Percentiles rank a stretch among this genome's conserved stretches.
phyloP scores from a whole-genome alignment of 2,888 invertebrate genomes.

The Rhabditoides inermis region DNA sequence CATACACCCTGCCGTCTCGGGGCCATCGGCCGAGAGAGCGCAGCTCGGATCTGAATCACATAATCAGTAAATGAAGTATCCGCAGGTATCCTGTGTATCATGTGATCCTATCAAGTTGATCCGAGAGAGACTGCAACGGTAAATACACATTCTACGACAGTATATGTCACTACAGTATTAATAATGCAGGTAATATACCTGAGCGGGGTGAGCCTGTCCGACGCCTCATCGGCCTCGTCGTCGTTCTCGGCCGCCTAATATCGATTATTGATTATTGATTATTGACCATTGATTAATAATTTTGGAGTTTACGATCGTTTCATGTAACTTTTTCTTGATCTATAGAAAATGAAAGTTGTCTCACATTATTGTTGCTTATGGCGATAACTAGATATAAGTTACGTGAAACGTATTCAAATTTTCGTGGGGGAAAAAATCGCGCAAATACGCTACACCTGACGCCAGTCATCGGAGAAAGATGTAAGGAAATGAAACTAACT shows the following conservation, averaged over 20 bases:
- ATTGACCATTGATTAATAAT: no score
- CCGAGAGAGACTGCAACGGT: no score
- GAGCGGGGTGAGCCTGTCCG: conserved; percentile 35
- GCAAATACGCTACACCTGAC: background rate
- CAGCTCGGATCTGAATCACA: conserved; percentile 4
- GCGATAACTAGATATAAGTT: no score
- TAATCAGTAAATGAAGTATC: background rate
- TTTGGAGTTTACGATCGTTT: no score
- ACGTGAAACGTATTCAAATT: background rate
- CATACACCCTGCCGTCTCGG: background rate
- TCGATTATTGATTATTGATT: no score
- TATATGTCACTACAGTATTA: no score
- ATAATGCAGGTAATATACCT: no score
- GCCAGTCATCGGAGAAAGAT: background rate
- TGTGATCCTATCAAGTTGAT: no score
- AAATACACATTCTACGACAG: no score
- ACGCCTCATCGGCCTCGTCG: conserved; percentile 42
- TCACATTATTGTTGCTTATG: no score
- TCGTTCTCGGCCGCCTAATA: conserved; percentile 28
- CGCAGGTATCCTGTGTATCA: background rate
- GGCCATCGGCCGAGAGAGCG: conserved; percentile 8
- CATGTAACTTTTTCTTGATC: no score
- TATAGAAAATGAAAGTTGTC: no score
- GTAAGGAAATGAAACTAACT: background rate
- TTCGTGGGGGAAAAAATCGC: background rate